Base-by-base conservation (phyloP, 2,888 invertebrate genomes). In the Disparrhopalites patrizii region DNA sequence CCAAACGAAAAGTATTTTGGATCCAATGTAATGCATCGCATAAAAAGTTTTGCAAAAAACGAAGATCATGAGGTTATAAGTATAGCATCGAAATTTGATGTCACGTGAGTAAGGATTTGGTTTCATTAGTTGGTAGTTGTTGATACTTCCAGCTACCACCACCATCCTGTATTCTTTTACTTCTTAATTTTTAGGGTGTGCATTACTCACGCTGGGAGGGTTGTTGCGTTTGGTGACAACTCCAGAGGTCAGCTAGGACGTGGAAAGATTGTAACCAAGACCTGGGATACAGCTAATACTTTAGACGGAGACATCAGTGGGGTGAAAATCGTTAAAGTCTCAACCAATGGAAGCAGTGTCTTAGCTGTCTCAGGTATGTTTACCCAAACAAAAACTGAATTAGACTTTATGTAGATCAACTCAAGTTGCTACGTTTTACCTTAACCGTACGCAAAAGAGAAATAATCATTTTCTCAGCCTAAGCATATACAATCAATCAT, bases 161-260 rank as follows among this genome's bases (percentile, higher is more conserved):
- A n/a, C n/a, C n/a, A n/a, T n/a, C n/a, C n/a, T n/a, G n/a, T n/a
- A n/a, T n/a, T n/a, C n/a, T 51, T 38, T 62, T 51, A 56, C 51
- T 28, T 38, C 68, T 67, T 65, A 74, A 68, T 73, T 81, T 82
- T 70, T 80, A 89, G 89, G 77, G 78, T 93, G 74, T 86, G 93
- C 74, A 77, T 96, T 70, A 91, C 90, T 69, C 85, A 86, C 76
- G 81, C 83, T 25, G 96, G 97, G 0, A 83, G 85, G 75, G 89
- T 97, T 3, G 94, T 85, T 77, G 84, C 90, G 0, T 96, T 93
- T 79, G 97, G 98, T 0, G 91, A 93, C 88, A 91, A 95, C 31
- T 89, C 93, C 0, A 96, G 97, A 80, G 98, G 98, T 0, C 97
- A 97, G 81, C 93, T 93, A 0, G 96, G 91, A 0, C 81, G 88